Evolutionary conservation across 2,113 vertebrate genomes (phyloP).

Genomic region (Amia ocellicauda): DNA sequence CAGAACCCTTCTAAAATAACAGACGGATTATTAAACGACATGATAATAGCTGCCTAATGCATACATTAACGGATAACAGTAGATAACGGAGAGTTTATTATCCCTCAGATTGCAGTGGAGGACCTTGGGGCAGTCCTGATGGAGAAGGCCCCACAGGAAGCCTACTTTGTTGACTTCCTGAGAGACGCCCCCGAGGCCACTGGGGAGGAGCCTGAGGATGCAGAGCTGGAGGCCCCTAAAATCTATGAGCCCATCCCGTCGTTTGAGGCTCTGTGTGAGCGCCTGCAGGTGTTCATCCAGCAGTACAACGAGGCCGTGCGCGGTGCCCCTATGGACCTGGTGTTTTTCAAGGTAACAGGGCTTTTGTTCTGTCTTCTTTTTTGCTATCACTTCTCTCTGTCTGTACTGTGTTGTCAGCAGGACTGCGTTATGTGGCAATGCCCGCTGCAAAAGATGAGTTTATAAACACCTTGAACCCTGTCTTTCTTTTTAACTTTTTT

Average conservation of each 20-base stretch:
- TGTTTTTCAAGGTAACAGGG: slow-evolving; percentile 74
- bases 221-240: slow-evolving; percentile 68
- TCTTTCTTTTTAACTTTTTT: too few relatives aligned
- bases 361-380: background rate
- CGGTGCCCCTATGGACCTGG: slow-evolving; percentile 73
- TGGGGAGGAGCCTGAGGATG: slow-evolving; percentile 69
- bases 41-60: too few relatives aligned
- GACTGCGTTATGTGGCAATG: too few relatives aligned
- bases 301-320: slow-evolving; percentile 75
- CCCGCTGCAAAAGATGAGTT: too few relatives aligned
- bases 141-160: slow-evolving; percentile 47
- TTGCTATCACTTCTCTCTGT: background rate
- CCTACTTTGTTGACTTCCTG: slow-evolving; percentile 79
- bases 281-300: slow-evolving; percentile 60
- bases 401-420: background rate
- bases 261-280: slow-evolving; percentile 61
- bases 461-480: too few relatives aligned
- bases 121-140: slow-evolving; percentile 60
- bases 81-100: too few relatives aligned
- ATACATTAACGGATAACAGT: too few relatives aligned
- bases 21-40: too few relatives aligned
- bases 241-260: slow-evolving; percentile 74
- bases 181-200: slow-evolving; percentile 64
- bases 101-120: slow-evolving; percentile 64
- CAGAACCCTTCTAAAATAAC: too few relatives aligned